phyloP scores from a whole-genome alignment of 2,113 vertebrate species.

The Amblyornis subalaris region DNA sequence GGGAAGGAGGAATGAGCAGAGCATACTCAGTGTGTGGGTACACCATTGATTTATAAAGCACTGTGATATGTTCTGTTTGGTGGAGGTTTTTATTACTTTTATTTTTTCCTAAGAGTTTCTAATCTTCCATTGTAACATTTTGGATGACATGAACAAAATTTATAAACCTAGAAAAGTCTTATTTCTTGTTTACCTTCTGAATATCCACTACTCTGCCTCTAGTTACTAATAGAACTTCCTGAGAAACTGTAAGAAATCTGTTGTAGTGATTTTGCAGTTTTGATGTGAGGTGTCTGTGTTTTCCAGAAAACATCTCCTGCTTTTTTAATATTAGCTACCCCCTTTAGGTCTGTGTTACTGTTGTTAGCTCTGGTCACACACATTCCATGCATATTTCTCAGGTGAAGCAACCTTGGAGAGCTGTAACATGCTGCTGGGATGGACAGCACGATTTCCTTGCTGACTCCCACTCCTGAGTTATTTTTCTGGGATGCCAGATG shows the following conservation, averaged over 20 bases:
- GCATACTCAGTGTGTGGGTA: not conserved
- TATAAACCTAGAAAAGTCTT: not conserved
- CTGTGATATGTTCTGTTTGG: not conserved
- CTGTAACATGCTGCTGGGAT: not conserved
- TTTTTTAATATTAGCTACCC: not conserved
- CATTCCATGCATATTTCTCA: constrained; percentile 5
- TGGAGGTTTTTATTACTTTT: not conserved
- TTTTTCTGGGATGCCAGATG: not conserved
- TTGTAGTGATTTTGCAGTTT: not conserved
- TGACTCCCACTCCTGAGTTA: not conserved
- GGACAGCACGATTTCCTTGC: not conserved
- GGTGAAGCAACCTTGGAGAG: not conserved
- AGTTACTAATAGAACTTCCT: not conserved
- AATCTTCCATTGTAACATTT: not conserved
- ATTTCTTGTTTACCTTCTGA: not conserved
- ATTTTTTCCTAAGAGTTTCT: not conserved
- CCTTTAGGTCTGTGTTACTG: not conserved
- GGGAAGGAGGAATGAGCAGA: not conserved
- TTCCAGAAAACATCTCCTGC: not conserved
- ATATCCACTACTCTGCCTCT: not conserved
- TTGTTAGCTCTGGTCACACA: not conserved
- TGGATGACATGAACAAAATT: not conserved
- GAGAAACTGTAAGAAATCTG: not conserved
- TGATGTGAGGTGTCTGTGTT: not conserved
- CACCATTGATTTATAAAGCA: not conserved